Evolutionary conservation across 2,888 invertebrate species (phyloP).

Genomic region (Mycalesis mineus): DNA sequence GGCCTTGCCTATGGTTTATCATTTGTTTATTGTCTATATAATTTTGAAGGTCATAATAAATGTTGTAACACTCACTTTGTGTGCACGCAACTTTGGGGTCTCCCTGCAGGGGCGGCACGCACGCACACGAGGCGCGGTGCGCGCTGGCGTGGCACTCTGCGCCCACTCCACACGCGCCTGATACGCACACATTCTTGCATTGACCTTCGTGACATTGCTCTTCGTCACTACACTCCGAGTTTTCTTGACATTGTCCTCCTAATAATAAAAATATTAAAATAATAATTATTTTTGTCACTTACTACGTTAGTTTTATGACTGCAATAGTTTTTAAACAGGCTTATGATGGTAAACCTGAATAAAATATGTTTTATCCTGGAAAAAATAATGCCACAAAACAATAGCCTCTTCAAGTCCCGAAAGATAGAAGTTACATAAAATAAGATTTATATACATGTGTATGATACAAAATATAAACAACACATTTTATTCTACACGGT

Average conservation of each 20-base stretch:
- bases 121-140: conserved; percentile 87
- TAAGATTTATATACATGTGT: conserved; percentile 14
- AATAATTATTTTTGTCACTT: not conserved
- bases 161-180: conserved; percentile 84
- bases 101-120: conserved; percentile 85
- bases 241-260: conserved; percentile 81
- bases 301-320: not conserved
- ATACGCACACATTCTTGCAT: conserved; percentile 87
- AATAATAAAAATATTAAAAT: conserved; percentile 26
- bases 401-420: not conserved
- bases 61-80: conserved; percentile 41
- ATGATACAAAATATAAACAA: conserved; percentile 19
- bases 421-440: conserved; percentile 7
- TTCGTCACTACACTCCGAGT: conserved; percentile 84
- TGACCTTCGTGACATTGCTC: conserved; percentile 84
- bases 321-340: not conserved
- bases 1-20: too few species aligned
- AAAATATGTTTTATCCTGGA: too few species aligned
- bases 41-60: too few species aligned
- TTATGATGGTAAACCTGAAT: not conserved
- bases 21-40: too few species aligned
- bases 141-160: conserved; percentile 87
- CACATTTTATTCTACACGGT: not conserved
- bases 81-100: conserved; percentile 90
- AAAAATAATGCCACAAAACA: not conserved